Base-by-base conservation (phyloP, 64 coral and sea anemone species). In the Cladopsammia gracilis region DNA sequence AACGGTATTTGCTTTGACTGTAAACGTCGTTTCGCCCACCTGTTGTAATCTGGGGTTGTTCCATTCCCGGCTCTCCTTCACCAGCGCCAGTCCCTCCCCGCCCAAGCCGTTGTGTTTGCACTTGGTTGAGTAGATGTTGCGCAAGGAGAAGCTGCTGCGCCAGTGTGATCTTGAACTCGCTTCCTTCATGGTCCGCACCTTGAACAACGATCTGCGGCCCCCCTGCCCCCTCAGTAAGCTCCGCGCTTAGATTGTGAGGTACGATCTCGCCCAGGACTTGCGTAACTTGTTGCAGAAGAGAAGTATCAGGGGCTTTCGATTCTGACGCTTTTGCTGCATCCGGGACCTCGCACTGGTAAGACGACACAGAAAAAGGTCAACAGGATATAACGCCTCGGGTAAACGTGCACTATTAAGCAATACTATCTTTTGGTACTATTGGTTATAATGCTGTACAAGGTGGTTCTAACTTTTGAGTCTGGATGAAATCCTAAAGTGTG, bases 171-270 rank as follows among this genome's bases (percentile, higher is more conserved):
- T 97, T 97, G 62, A 97, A 94, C 88, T 97, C 92, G 42, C 92
- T 93, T 64, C 95, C 95, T 3, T 79, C 83, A 18, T 93, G 92
- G 23, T 96, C 95, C 1, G 88, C 79, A 4, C 95, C 95, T 69
- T 97, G 95, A 5, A 94, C 95, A 18, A 97, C 95, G 14, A 97
- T 97, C 58, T 97, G 95, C 18, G 92, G 88, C 46, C 95, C 95
- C 16, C 78, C 83, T 3, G 87, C 83, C 19, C 81, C 82, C 15
- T 97, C 95, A 2, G 95, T 89, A 58, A 97, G 47, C 20, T 97
- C 95, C 6, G 95, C 92, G 24, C 92, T 94, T 3, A 97, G 59
- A 64, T 94, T 97, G 65, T 97, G 95, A 16, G 95, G 95, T 13
- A 97, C 78, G 71, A 97, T 94, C 34, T 97, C 95, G 8, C 95